Evolutionary conservation across 2,888 invertebrate genomes (phyloP).

Genomic region (Drosophila fulvimacula): DNA sequence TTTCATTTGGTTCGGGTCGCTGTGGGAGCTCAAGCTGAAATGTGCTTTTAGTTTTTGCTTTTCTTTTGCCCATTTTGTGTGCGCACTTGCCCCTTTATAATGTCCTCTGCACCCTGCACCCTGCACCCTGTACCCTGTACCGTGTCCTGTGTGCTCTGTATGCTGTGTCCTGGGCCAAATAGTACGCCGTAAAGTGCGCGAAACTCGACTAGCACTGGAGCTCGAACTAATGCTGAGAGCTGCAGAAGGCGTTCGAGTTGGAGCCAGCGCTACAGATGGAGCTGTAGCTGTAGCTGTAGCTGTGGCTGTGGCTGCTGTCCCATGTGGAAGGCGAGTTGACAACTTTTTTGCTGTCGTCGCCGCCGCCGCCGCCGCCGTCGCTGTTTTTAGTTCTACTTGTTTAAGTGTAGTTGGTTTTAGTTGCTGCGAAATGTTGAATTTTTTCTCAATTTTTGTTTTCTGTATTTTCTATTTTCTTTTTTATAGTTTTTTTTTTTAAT

Average conservation of each 20-base stretch:
- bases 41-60: constrained; percentile 73
- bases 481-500: constrained; percentile 14
- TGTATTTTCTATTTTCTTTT: constrained; percentile 13
- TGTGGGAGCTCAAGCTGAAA: constrained; percentile 78
- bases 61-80: constrained; percentile 43
- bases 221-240: constrained; percentile 42
- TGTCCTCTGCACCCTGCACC: constrained; percentile 39
- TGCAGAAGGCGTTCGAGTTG: constrained; percentile 15
- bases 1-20: constrained; percentile 73
- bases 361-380: constrained; percentile 30
- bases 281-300: constrained; percentile 12
- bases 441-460: constrained; percentile 4
- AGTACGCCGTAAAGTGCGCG: constrained; percentile 62
- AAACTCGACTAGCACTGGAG: constrained; percentile 62
- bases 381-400: constrained; percentile 63
- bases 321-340: constrained; percentile 68
- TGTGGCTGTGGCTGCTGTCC: constrained; percentile 33
- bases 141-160: constrained; percentile 10
- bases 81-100: constrained; percentile 50
- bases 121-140: not conserved
- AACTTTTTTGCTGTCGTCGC: constrained; percentile 61
- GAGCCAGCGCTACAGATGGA: constrained; percentile 11
- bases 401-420: constrained; percentile 73
- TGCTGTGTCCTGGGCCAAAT: constrained; percentile 41
- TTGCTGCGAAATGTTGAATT: constrained; percentile 61